Base-by-base conservation (phyloP, 2,113 vertebrate species). In the Stercorarius parasiticus region DNA sequence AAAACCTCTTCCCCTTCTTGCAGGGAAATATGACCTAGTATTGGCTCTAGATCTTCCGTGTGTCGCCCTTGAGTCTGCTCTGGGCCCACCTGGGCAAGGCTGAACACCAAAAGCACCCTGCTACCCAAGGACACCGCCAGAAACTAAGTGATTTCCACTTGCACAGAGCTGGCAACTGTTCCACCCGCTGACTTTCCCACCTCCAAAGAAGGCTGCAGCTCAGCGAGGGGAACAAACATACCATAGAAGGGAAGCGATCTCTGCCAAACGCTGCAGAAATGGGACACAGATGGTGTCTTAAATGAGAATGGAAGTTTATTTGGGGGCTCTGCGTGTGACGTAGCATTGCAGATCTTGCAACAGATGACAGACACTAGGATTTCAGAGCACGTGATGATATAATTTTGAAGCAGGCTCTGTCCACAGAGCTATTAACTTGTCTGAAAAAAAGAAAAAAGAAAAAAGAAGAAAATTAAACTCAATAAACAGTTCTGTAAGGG, bases 271-370 rank as follows among this genome's bases (percentile, higher is more conserved):
- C 88, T 62, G 76, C 66, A 88, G 90, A 94, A 95, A 85, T 96
- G 97, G 92, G 96, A 95, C 95, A 97, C 96, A 97, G 96, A 97
- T 96, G 97, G 96, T 95, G 50, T 61, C 90, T 96, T 64, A 38
- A 91, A 86, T 1, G 34, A 58, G 95, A 97, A 87, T 62, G 77
- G 97, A 96, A 97, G 95, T 96, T 94, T 97, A 96, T 97, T 62
- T 72, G 89, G 95, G 93, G 95, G 96, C 86, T 90, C 90, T 43
- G 82, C 0, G 15, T 1, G 12, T 88, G 96, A 97, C 82, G 96
- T 93, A 3, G 79, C 2, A 0, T 36, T 92, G 88, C 93, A 45
- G 97, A 93, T 90, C 94, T 71, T 43, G 85, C 79, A 27, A 15
- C 88, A 82, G 92, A 90, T 83, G 93, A 93, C 45, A 96, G 95